Evolutionary conservation across 2,888 invertebrate genomes (phyloP), one percentile per base, ranked within the genome.

Genomic region (Therioaphis trifolii): DNA sequence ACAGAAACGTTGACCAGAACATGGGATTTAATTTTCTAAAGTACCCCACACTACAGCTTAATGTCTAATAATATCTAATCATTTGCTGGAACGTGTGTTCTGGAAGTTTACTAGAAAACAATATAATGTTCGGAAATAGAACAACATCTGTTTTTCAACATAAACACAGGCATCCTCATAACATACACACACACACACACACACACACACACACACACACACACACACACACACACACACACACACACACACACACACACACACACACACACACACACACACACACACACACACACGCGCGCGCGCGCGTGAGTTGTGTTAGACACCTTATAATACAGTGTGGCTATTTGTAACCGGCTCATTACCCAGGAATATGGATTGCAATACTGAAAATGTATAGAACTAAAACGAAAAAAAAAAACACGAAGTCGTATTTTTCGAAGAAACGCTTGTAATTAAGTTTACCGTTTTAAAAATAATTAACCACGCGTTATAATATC

Each of bases 101-200:
- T 35, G 77, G 24, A 35, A 29, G 49, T 35, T 68, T 24, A 40
- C 77, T 52, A 35, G 24, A 43, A 43, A 43, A 69, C 24, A 43
- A 69, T 52, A 78, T 49, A 68, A 55, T 24, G 27, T 79, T 27
- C 55, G 43, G 18, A 82, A 82, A 82, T 82, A 82, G 71, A 80
- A 71, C 61, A 49, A 72, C 82, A 82, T 82, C 82, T 82, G 82
- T 82, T 82, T 74, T 82, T 40, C 24, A 82, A 74, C 58, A 63
- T 82, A 82, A 82, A 82, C 82, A 82, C 27, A 68, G 35, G 27
- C 76, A 61, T 27, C 43, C 58, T 24, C 43, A 29, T 43, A 76
- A 61, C 18, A 52, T 71, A 49, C 77, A 35, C 63, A 21, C 49
- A 35, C 46, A 35, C 35, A 15, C 15, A 15, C 46, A 11, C 46